Evolutionary conservation across 2,797 vertebrate species (phyloP).

Genomic region (Rhynchotus rufescens): DNA sequence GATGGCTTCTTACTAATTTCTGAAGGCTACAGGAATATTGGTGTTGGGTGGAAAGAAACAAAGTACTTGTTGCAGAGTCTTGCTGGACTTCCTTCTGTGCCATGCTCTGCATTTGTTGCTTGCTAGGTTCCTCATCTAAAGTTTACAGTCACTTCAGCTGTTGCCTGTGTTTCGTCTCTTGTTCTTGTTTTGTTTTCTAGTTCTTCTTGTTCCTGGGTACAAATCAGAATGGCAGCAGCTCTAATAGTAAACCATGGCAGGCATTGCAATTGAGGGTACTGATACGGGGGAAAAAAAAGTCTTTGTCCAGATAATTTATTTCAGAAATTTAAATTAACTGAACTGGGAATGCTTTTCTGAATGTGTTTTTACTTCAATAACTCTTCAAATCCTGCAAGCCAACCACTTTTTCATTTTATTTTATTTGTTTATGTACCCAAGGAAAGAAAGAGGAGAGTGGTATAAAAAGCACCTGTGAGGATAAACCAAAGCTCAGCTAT

Average conservation of each 20-base stretch:
- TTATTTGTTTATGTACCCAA: neutral
- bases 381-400: neutral
- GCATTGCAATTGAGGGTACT: neutral
- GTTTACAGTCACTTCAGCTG: neutral
- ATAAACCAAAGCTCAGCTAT: neutral
- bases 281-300: neutral
- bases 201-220: neutral
- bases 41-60: neutral
- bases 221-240: slow-evolving; percentile 11
- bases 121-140: neutral
- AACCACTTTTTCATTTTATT: neutral
- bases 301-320: neutral
- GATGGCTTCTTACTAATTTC: neutral
- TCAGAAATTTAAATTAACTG: neutral
- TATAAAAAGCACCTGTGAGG: neutral
- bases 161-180: slow-evolving; percentile 24
- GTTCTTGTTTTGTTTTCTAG: neutral
- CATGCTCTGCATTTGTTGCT: neutral
- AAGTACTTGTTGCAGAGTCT: neutral
- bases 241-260: neutral
- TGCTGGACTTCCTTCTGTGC: neutral
- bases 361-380: neutral
- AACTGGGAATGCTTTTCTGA: neutral
- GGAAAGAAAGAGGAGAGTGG: neutral
- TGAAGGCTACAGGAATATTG: neutral